Conservation (phyloP, 2,888 invertebrate species). For the Malachius bipustulatus region DNA sequence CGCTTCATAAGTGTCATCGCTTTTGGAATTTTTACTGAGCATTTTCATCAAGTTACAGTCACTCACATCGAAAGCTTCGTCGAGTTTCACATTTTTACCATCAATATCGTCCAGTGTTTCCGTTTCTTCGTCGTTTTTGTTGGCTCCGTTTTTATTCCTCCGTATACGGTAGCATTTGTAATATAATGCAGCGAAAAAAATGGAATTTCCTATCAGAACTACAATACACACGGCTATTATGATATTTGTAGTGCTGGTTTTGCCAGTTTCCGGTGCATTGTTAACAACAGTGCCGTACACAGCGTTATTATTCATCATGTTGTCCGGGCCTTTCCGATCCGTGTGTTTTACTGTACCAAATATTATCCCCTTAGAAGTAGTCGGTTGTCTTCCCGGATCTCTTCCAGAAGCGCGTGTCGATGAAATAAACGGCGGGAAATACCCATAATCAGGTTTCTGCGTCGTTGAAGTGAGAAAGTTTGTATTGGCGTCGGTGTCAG, state of each 20-base stretch:
- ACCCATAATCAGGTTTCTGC: conserved; percentile 19
- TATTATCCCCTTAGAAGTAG: conserved; percentile 2
- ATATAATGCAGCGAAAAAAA: conserved; percentile 55
- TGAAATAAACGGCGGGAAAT: conserved; percentile 22
- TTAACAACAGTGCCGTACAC: conserved; percentile 32
- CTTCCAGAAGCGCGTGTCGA: conserved; percentile 14
- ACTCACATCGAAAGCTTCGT: conserved; percentile 36
- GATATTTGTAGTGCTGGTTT: conserved; percentile 47
- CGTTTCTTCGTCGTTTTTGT: conserved; percentile 40
- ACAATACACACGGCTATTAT: conserved; percentile 53
- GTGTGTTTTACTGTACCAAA: conserved; percentile 3
- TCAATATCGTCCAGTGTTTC: conserved; percentile 24
- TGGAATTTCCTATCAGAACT: conserved; percentile 61
- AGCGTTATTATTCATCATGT: conserved; percentile 17
- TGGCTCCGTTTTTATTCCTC: conserved; percentile 38
- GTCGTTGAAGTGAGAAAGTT: conserved; percentile 17
- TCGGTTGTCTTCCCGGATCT: conserved; percentile 9
- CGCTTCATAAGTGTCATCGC: conserved; percentile 42
- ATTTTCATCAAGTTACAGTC: conserved; percentile 49
- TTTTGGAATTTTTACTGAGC: conserved; percentile 39
- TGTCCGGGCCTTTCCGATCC: conserved; percentile 19
- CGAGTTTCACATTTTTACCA: conserved; percentile 34
- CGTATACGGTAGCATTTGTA: conserved; percentile 50
- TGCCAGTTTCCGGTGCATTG: conserved; percentile 32
- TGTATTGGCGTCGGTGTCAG: conserved; percentile 29